Evolutionary conservation across 2,888 invertebrate genomes (phyloP).

Genomic region (Nectonema munidae): DNA sequence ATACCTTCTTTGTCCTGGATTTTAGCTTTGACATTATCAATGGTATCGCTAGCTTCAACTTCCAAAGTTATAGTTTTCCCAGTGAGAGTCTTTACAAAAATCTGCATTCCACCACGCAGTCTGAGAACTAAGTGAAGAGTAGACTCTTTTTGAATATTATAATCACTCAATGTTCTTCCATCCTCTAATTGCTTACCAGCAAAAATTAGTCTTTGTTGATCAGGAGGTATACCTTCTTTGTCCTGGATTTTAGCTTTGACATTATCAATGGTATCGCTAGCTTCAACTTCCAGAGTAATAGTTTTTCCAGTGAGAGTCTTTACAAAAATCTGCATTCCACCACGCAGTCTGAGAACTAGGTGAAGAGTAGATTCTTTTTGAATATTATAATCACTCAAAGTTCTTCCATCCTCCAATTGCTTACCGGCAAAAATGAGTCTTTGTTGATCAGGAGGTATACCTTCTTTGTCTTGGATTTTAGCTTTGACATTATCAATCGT

Average conservation of each 20-base stretch:
- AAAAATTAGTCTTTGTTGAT: slow-evolving; percentile 59
- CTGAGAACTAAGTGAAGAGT: slow-evolving; percentile 31
- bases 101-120: too few species aligned
- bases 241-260: slow-evolving; percentile 18
- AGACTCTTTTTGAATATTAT: slow-evolving; percentile 60
- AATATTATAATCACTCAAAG: slow-evolving; percentile 66
- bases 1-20: slow-evolving; percentile 21
- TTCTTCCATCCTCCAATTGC: slow-evolving; percentile 70
- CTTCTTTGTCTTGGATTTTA: slow-evolving; percentile 19
- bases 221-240: slow-evolving; percentile 28
- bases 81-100: slow-evolving; percentile 19
- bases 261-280: slow-evolving; percentile 18
- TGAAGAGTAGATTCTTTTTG: slow-evolving; percentile 41
- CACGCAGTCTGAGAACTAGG: too few species aligned
- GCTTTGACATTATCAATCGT: slow-evolving; percentile 18
- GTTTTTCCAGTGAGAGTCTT: slow-evolving; percentile 18
- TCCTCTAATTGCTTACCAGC: slow-evolving; percentile 81
- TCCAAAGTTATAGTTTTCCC: slow-evolving; percentile 17
- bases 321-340: slow-evolving; percentile 20
- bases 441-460: slow-evolving; percentile 39
- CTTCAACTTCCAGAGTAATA: slow-evolving; percentile 18
- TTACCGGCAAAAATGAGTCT: slow-evolving; percentile 70
- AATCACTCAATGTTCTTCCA: slow-evolving; percentile 60
- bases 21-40: slow-evolving; percentile 18
- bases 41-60: slow-evolving; percentile 18